Evolutionary conservation across 2,797 vertebrate genomes (phyloP), one percentile per base, ranked within the genome.

Genomic region (Saguinus oedipus): DNA sequence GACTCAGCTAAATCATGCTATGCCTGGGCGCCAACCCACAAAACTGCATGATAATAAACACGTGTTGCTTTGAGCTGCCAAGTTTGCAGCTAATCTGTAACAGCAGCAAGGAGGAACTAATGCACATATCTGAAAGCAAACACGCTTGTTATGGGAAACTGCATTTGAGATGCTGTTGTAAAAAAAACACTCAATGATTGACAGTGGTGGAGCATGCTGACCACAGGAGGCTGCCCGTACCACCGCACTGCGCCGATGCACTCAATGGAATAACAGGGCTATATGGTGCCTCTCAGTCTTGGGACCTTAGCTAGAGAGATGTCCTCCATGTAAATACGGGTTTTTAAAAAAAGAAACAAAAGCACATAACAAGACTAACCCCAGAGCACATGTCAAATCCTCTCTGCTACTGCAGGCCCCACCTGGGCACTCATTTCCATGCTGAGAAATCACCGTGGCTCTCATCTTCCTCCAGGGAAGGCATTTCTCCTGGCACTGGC

Each of bases 21-120:
- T 33, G 19, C 59, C 53, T 57, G n/a, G 64, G 22, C 33, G 5
- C 64, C 27, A n/a, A 24, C n/a, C 30, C 46, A 27, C 2, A 2
- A 0, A 64, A 59, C 44, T 4, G 10, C 36, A 44, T 0, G 3
- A 20, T 22, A 53, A 75, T 26, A 46, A 72, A 64, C 2, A 17
- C 0, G 0, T 33, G 27, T 14, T 90, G 46, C 57, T 68, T 44
- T 26, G n/a, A 81, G n/a, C 30, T 24, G 46, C 30, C 22, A 17
- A 59, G 8, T 46, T 27, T 70, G 74, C 53, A 8, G 39, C 15
- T 20, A 20, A 42, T 17, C 0, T 74, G 26, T 39, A 30, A 27
- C 1, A 1, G 42, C 30, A 81, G 59, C 27, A 39, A 50, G 15
- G 44, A 2, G 27, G 44, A 89, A 57, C 0, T 0, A 44, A 72